Conservation (phyloP, 2,888 invertebrate species). For the Andrena hattorfiana region DNA sequence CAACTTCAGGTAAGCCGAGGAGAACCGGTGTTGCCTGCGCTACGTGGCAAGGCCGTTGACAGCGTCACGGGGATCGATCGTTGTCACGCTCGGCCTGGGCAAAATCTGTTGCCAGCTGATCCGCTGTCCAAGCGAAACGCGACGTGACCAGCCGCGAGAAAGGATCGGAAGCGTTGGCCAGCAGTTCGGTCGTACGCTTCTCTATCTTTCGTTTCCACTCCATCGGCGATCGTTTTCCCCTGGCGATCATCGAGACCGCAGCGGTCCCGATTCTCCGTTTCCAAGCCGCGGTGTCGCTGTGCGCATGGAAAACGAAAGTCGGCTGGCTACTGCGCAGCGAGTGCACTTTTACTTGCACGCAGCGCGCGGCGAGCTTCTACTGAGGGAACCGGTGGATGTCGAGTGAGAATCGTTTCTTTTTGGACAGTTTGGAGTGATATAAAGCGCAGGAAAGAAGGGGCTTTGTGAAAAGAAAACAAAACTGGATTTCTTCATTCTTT, state of each 20-base stretch:
- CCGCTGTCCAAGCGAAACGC: conserved; percentile 29
- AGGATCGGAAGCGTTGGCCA: not conserved
- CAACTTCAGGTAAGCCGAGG: conserved; percentile 69
- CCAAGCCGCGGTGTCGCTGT: conserved; percentile 1
- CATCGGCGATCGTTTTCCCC: conserved; percentile 1
- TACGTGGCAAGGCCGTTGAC: conserved; percentile 71
- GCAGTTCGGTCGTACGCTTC: conserved; percentile 9
- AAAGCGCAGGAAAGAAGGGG: no score
- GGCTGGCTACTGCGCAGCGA: not conserved
- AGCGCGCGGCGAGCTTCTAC: not conserved
- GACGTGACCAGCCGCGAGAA: not conserved
- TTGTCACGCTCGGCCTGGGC: conserved; percentile 63
- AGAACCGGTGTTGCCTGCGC: conserved; percentile 65
- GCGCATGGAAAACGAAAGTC: conserved; percentile 23
- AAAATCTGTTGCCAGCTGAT: conserved; percentile 66
- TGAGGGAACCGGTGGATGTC: no score
- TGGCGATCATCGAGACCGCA: not conserved
- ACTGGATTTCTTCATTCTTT: no score
- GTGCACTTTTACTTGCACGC: conserved; percentile 24
- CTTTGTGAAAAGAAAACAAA: no score
- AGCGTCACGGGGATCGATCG: conserved; percentile 62
- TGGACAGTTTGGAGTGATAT: not conserved
- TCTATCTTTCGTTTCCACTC: not conserved
- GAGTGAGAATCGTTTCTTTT: not conserved
- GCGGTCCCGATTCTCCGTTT: not conserved